Percentiles rank a stretch among this genome's conserved stretches.
Evolutionary conservation across 2,797 vertebrate species (phyloP).

Genomic region (Pipistrellus pipistrellus): DNA sequence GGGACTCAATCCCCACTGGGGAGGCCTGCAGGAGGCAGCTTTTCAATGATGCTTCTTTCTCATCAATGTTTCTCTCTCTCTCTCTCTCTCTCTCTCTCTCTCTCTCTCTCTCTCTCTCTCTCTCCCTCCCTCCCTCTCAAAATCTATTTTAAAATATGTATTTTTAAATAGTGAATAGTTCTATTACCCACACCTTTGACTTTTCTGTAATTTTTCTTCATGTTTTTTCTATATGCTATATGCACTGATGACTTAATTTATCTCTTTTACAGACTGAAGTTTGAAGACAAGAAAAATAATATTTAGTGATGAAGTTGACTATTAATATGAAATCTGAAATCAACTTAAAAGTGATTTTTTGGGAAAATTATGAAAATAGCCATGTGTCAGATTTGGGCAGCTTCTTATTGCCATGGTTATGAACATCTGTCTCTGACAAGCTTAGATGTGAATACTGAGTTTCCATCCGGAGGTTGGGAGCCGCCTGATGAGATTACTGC

Average conservation of each 20-base stretch:
- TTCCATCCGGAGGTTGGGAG: neutral
- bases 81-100: no score
- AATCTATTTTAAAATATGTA: no score
- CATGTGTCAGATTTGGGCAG: neutral
- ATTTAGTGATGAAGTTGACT: neutral
- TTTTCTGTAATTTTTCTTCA: neutral
- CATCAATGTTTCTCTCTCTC: no score
- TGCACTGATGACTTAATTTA: neutral
- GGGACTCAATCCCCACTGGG: no score
- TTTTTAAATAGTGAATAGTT: neutral
- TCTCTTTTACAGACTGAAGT: neutral
- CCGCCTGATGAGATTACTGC: neutral
- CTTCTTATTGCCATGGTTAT: neutral
- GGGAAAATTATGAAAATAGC: neutral
- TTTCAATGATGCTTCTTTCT: no score
- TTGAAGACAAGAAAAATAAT: neutral
- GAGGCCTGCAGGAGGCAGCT: no score
- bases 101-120: no score
- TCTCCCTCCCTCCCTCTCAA: no score
- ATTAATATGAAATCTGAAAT: neutral
- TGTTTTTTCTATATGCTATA: neutral
- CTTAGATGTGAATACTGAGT: conserved; percentile 19
- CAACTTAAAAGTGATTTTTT: neutral
- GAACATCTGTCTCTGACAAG: neutral
- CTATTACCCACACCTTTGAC: neutral